Evolutionary conservation across 2,113 vertebrate species (phyloP).

Genomic region (Marmota monax): DNA sequence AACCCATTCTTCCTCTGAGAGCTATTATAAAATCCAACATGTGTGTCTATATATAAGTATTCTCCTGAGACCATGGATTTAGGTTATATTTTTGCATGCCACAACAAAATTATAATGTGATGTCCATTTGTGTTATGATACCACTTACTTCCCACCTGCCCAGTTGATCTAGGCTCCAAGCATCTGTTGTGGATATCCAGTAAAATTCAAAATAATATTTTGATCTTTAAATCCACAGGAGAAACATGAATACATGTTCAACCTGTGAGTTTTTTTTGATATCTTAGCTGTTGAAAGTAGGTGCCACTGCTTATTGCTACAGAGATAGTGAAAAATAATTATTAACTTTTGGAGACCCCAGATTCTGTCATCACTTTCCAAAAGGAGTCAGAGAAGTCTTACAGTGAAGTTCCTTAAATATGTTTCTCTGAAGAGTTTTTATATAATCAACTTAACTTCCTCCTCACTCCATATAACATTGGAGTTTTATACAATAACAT

Average conservation of each 20-base stretch:
- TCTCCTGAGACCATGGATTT: slow-evolving; percentile 40
- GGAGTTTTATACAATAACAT: background rate
- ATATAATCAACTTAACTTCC: background rate
- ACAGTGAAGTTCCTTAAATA: background rate
- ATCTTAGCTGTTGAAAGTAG: background rate
- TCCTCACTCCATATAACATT: slow-evolving; percentile 7
- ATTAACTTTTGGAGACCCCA: slow-evolving; percentile 2
- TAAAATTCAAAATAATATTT: slow-evolving; percentile 37
- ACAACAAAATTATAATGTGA: background rate
- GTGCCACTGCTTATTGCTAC: background rate
- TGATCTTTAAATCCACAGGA: slow-evolving; percentile 36
- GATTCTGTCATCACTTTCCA: background rate
- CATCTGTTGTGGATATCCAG: slow-evolving; percentile 9
- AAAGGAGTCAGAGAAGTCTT: slow-evolving; percentile 11
- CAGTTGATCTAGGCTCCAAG: background rate
- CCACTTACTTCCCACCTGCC: slow-evolving; percentile 15
- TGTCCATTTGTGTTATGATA: background rate
- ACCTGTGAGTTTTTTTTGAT: background rate
- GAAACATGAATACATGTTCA: background rate
- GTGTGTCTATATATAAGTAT: slow-evolving; percentile 71
- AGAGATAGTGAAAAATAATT: background rate
- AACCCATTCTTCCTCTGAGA: slow-evolving; percentile 68
- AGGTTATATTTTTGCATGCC: slow-evolving; percentile 50
- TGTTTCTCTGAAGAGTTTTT: slow-evolving; percentile 13
- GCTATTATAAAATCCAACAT: slow-evolving; percentile 71